A percentile compares a stretch with the other conserved stretches of the same genome.
Conservation (phyloP, 2,113 vertebrate genomes). For the Chaenogobius annularis region DNA sequence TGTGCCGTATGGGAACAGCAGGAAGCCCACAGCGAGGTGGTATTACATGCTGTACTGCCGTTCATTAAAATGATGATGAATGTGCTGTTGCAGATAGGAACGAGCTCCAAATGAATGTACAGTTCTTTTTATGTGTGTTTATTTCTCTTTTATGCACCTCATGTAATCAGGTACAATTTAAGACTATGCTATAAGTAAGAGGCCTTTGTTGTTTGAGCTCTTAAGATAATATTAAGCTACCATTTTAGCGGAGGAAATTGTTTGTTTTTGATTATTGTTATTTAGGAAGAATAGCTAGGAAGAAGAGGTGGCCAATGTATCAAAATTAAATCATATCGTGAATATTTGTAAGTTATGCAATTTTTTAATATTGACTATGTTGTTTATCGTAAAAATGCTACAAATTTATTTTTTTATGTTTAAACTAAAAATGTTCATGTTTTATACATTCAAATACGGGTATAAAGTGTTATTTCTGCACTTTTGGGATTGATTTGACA, state of each 20-base stretch:
- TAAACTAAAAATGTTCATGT: no score
- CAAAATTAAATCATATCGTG: no score
- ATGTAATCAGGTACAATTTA: conserved; percentile 1
- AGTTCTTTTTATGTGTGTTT: conserved; percentile 7
- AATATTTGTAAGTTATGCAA: no score
- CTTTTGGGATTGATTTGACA: no score
- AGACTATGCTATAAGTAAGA: conserved; percentile 7
- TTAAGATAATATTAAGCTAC: not conserved
- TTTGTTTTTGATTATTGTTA: no score
- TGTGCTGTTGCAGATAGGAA: conserved; percentile 29
- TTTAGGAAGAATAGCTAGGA: no score
- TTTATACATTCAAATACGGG: no score
- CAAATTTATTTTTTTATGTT: no score
- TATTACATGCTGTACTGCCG: conserved; percentile 26
- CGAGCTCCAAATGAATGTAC: conserved; percentile 3
- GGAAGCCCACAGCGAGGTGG: conserved; percentile 53
- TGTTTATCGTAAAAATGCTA: no score
- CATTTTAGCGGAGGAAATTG: not conserved
- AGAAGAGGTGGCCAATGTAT: no score
- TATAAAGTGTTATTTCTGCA: no score
- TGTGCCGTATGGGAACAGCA: conserved; percentile 48
- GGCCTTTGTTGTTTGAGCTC: not conserved
- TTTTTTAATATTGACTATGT: no score
- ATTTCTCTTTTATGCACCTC: conserved; percentile 12
- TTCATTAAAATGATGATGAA: conserved; percentile 46